Evolutionary conservation across 2,113 vertebrate genomes (phyloP), one percentile per base, ranked within the genome.

Genomic region (Phainopepla nitens): DNA sequence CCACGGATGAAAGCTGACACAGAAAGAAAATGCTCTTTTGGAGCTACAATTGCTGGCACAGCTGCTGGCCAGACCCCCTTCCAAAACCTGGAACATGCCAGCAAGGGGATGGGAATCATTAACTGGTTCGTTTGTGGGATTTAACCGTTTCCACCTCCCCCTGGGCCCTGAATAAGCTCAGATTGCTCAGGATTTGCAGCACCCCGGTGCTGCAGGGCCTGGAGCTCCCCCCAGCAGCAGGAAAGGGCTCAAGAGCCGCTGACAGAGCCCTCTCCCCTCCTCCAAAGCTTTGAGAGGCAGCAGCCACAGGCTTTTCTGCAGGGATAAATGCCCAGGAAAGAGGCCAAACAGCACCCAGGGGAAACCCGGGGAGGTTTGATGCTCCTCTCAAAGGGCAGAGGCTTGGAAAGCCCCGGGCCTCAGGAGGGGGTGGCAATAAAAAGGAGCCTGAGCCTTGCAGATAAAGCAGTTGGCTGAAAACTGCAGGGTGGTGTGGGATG

Each of bases 41-140:
- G 72, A 91, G 95, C 81, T 87, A 6, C 91, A 89, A 45, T 64
- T 57, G 89, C 89, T 96, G 93, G 94, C 89, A 80, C 89, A 95
- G 94, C 91, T 95, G 91, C 81, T 33, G 82, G 87, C 84, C 90
- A 96, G 95, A 77, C 61, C 82, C 83, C 60, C 82, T 85, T 84
- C 89, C 9, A 6, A 87, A 88, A 8, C 5, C 71, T 7, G 35
- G 20, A 68, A 35, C 35, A 4, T 24, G 65, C 73, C 89, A 87
- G 87, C 33, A 8, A 89, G 81, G 73, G 79, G 50, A 49, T 94
- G 96, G 92, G 85, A 96, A 70, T 66, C 75, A 88, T 96, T 95
- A 95, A 84, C 61, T 17, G n/a, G 1, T 11, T 69, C 25, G 0
- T 80, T 87, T 60, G 72, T 2, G 3, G 77, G 53, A 17, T 92